Percentiles rank a stretch among this genome's conserved stretches.
Conservation (phyloP, 2,113 vertebrate genomes). For the Sturnus vulgaris region DNA sequence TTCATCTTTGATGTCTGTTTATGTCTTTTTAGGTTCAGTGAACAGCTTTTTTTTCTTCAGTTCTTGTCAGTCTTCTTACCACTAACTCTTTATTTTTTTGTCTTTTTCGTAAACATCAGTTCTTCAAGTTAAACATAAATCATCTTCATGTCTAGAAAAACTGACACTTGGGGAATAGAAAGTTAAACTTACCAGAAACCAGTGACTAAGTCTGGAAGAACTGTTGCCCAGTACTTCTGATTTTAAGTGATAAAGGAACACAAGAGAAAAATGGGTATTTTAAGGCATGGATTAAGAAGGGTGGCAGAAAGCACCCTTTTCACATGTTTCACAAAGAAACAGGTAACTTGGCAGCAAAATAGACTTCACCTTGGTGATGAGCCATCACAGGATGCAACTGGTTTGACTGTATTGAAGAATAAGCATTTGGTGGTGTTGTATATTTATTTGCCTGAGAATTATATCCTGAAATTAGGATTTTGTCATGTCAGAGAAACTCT, state of each 20-base stretch:
- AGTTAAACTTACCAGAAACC: background rate
- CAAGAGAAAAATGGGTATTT: background rate
- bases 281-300: background rate
- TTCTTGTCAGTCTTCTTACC: background rate
- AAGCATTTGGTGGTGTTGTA: background rate
- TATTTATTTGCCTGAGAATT: background rate
- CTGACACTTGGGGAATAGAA: background rate
- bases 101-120: background rate
- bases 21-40: background rate
- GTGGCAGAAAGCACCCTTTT: background rate
- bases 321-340: background rate
- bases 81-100: background rate
- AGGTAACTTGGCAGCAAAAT: background rate
- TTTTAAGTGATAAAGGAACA: fast-evolving
- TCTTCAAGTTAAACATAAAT: background rate
- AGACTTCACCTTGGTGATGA: background rate
- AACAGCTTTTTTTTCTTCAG: fast-evolving
- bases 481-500: background rate
- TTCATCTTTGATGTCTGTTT: background rate
- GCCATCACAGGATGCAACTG: fast-evolving
- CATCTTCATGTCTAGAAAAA: background rate
- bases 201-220: background rate
- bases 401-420: background rate
- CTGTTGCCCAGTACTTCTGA: background rate
- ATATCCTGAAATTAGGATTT: background rate